Evolutionary conservation across 1,140 invertebrate genomes (phyloP).

Genomic region (Aphis gossypii): DNA sequence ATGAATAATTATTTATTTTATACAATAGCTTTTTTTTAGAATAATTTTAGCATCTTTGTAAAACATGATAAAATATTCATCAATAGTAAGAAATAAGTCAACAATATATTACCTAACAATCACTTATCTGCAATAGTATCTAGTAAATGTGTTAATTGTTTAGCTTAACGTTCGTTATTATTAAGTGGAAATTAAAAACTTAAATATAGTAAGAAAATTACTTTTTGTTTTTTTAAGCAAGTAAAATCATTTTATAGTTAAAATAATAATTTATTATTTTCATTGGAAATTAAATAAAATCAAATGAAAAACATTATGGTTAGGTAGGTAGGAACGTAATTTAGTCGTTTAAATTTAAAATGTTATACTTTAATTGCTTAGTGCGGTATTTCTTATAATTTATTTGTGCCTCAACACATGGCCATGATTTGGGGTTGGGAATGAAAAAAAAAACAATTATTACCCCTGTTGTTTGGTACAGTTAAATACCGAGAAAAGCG

Average conservation of each 20-base stretch:
- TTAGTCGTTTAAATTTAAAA: background rate
- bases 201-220: background rate
- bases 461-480: background rate
- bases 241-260: too few species aligned
- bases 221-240: background rate
- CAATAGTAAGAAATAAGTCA: background rate
- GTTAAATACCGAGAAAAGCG: background rate
- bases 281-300: background rate
- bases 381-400: background rate
- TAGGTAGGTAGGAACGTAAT: background rate
- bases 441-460: slow-evolving; percentile 2
- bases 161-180: background rate
- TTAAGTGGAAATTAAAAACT: background rate
- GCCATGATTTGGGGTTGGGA: background rate
- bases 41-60: background rate
- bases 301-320: background rate
- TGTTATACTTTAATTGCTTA: background rate
- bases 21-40: background rate
- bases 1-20: slow-evolving; percentile 1
- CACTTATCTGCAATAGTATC: background rate
- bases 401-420: background rate
- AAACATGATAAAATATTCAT: background rate
- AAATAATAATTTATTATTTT: background rate
- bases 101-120: background rate
- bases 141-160: background rate